Percentiles rank a stretch among this genome's conserved stretches.
Conservation (phyloP, 2,888 invertebrate species). For the Morpho deidamia region DNA sequence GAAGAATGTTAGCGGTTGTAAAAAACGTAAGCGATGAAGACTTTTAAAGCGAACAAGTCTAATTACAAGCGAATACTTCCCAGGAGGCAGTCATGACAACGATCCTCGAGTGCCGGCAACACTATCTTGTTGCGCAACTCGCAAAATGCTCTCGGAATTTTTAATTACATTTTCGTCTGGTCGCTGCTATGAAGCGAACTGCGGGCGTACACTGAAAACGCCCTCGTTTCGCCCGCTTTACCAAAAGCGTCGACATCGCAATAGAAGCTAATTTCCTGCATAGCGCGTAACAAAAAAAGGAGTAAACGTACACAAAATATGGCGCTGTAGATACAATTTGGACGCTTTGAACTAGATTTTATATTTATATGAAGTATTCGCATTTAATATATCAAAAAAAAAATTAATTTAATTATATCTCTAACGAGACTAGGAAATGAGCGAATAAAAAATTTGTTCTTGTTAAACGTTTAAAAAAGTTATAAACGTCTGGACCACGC, state of each 20-base stretch:
- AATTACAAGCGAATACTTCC: slow-evolving; percentile 73
- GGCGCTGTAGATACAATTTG: slow-evolving; percentile 30
- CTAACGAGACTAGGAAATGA: too few relatives aligned
- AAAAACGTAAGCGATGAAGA: slow-evolving; percentile 55
- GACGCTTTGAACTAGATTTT: slow-evolving; percentile 8
- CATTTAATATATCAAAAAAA: neutral
- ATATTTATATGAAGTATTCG: slow-evolving; percentile 5
- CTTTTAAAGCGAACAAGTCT: slow-evolving; percentile 62
- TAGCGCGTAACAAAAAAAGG: slow-evolving; percentile 67
- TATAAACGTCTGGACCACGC: too few relatives aligned
- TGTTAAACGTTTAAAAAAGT: too few relatives aligned
- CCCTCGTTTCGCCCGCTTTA: slow-evolving; percentile 72
- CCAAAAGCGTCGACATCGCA: slow-evolving; percentile 76
- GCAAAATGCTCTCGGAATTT: slow-evolving; percentile 77
- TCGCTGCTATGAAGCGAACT: slow-evolving; percentile 64
- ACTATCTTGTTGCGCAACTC: slow-evolving; percentile 74
- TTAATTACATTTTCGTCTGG: slow-evolving; percentile 78
- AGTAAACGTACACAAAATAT: slow-evolving; percentile 56
- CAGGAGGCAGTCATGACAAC: slow-evolving; percentile 70
- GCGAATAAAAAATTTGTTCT: too few relatives aligned
- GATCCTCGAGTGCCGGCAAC: slow-evolving; percentile 62
- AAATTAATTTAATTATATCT: too few relatives aligned
- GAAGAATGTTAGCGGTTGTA: slow-evolving; percentile 33
- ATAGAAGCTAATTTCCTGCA: slow-evolving; percentile 79
- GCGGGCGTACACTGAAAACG: slow-evolving; percentile 59